Base-by-base conservation (phyloP, 2,797 vertebrate species). In the Eptatretus atami region DNA sequence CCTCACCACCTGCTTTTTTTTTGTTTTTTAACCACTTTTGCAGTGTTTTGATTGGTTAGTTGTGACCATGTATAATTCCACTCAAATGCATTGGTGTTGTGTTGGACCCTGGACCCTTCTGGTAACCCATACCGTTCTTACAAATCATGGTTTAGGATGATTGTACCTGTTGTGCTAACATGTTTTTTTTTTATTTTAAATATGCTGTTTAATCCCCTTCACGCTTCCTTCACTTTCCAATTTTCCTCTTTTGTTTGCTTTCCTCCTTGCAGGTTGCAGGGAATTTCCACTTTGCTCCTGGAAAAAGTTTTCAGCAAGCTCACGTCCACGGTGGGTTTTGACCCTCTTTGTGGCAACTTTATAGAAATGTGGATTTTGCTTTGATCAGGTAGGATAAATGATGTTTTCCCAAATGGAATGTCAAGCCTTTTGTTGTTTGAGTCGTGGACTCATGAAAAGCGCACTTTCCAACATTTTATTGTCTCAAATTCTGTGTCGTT, bases 251-350 rank as follows among this genome's bases (percentile, higher is more conserved):
- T 10, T 15, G 9, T 54, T 52, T 53, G 13, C 57, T 52, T 64
- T 10, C 63, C n/a, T 64, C 71, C 67, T 63, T 68, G 19, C 72
- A 96, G 90, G 90, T 98, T 69, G 90, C 88, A 15, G 88, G 90
- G 69, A 98, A 96, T 74, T 95, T 98, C 70, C 90, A 98, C 73
- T 98, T 98, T 72, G 90, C 90, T 53, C 90, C 90, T 6, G 90
- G 90, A 66, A 98, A 94, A 73, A 96, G 90, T 72, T 98, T 98
- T 73, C 90, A 98, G 69, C 90, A 95, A 73, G 94, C 87, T 64
- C 90, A 98, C 3, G 87, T 98, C 10, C 90, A 96, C 11, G 90
- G 90, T 96, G 76, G 83, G 80, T 66, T 19, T 31, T 54, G 65
- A 8, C 31, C 31, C 31, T 44, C 31, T 44, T 44, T 44, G 31